Base-by-base conservation (phyloP, 2,888 invertebrate genomes). In the Scaptomyza polygonia region DNA sequence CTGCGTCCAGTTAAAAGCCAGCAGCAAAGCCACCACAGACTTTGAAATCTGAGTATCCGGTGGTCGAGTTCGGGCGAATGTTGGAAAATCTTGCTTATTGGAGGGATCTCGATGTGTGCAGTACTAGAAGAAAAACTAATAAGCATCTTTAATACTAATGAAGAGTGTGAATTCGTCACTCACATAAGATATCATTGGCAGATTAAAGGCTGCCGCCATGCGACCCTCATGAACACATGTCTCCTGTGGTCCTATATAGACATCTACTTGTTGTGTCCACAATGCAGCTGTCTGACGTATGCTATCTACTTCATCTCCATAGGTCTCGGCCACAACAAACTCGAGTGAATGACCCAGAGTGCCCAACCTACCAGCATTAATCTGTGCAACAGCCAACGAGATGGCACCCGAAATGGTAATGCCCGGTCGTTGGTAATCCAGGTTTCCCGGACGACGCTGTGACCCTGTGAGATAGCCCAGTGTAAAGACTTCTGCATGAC, bases 111-210 rank as follows among this genome's bases (percentile, higher is more conserved):
- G 95, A 91, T 97, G 96, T 2, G 97, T 96, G 92, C 98, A 98
- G 91, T 96, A 98, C 98, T 98, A 93, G 16, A 3, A 27, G 7
- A 21, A 45, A 12, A 3, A 18, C 2, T 9, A 29, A 42, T 7
- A 25, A 18, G 7, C 7, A 27, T 12, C 6, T n/a, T 18, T 1
- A 14, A 14, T 27, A 5, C 18, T 14, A 5, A 25, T 34, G 2
- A 14, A 29, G 11, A 1, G 14, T 3, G 5, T 5, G 11, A 27
- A 7, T 1, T 1, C 7, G 0, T 2, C 1, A 95, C 97, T 95
- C 92, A 98, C 98, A 90, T 98, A 98, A 77, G 98, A 98, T 89
- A 98, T 96, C 98, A 98, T 98, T 5, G 98, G 97, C 49, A 98
- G 93, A 91, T 98, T 97, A 92, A 98, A 97, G 42, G 97, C 96